Evolutionary conservation across 2,113 vertebrate genomes (phyloP).

Genomic region (Balaeniceps rex): DNA sequence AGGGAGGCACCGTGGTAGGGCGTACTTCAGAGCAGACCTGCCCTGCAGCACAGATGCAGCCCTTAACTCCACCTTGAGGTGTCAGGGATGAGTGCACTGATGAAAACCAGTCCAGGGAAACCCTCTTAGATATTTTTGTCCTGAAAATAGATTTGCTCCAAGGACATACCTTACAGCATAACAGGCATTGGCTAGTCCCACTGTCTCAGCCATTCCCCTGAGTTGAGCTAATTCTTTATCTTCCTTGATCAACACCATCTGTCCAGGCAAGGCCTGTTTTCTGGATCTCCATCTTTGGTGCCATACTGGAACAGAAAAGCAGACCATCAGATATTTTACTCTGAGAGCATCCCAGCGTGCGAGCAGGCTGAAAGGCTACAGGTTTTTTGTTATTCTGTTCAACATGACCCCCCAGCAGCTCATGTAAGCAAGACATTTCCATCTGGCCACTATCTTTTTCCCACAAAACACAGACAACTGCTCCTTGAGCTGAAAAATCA

Average conservation of each 20-base stretch:
- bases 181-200: conserved; percentile 73
- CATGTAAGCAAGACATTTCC: not conserved
- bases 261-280: not conserved
- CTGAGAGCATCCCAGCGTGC: not conserved
- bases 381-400: not conserved
- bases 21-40: not conserved
- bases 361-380: not conserved
- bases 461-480: not conserved
- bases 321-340: not conserved
- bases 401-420: not conserved
- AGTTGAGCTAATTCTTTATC: conserved; percentile 70
- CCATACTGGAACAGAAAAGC: conserved; percentile 51
- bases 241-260: conserved; percentile 22
- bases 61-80: not conserved
- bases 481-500: not conserved
- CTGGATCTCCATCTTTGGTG: conserved; percentile 34
- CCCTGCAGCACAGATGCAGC: not conserved
- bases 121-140: not conserved
- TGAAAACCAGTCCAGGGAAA: not conserved
- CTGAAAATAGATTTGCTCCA: not conserved
- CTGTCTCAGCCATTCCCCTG: conserved; percentile 29
- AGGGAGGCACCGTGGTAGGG: not conserved
- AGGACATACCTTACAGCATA: conserved; percentile 68
- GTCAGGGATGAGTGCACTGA: not conserved
- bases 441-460: not conserved